phyloP scores from a whole-genome alignment of 2,113 vertebrate species.

The Toxotes jaculatrix region DNA sequence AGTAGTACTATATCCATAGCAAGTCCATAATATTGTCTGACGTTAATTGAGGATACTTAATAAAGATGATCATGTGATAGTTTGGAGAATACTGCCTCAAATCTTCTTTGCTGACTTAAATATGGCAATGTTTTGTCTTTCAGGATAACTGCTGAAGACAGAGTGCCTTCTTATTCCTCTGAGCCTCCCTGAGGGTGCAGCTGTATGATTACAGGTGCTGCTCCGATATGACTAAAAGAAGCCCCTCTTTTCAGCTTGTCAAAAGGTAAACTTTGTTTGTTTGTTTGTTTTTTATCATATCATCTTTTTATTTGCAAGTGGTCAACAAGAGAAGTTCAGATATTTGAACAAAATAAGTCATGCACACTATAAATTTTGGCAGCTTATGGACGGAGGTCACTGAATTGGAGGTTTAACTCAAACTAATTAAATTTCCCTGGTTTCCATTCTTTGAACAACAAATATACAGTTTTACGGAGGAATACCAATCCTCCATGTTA shows the following conservation, averaged over 20 bases:
- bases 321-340: too few relatives aligned
- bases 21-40: not conserved
- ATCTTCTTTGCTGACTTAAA: not conserved
- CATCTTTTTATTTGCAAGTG: not conserved
- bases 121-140: constrained; percentile 6
- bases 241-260: constrained; percentile 64
- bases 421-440: not conserved
- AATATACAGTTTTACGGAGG: not conserved
- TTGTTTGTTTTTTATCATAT: not conserved
- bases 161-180: not conserved
- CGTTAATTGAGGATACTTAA: not conserved
- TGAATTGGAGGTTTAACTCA: too few relatives aligned
- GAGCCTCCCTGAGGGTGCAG: constrained; percentile 27
- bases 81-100: not conserved
- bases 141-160: constrained; percentile 25
- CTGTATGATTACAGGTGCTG: constrained; percentile 53
- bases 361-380: too few relatives aligned
- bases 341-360: too few relatives aligned
- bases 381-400: too few relatives aligned
- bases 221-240: constrained; percentile 74
- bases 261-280: constrained; percentile 60
- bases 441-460: not conserved
- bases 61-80: not conserved
- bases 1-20: not conserved
- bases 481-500: not conserved